Base-by-base conservation (phyloP, 1,140 invertebrate species). In the Drosophila gunungcola region DNA sequence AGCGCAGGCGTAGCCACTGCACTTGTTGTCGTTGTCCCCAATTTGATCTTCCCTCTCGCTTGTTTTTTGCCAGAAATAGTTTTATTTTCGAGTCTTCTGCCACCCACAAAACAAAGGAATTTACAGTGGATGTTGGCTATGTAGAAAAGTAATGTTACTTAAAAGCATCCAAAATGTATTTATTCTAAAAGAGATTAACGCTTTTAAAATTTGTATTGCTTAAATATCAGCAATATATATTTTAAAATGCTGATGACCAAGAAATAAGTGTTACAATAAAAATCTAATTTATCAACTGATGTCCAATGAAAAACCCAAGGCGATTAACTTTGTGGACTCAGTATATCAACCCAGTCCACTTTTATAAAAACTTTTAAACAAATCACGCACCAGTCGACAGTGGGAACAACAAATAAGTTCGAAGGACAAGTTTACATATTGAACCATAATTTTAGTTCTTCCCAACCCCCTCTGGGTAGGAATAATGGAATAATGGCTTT, bases 371-470 rank as follows among this genome's bases (percentile, higher is more conserved):
- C 38, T 39, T 63, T 51, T 55, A 74, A 74, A 74, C 72, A 74
- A 63, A 74, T 48, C 70, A 74, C 72, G 70, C 53, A 27, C 45
- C 36, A n/a, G 41, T 53, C 38, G 29, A 11, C 62, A 16, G 7
- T 16, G 25, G 34, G 29, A 36, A 32, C 29, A 43, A 36, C 27
- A 12, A 39, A 54, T 48, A 34, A 39, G 10, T 45, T 21, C 25
- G 69, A 74, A 74, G 70, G 72, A 74, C 72, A 74, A 61, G 70
- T 49, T 54, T 74, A 63, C 49, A 55, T 49, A 70, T 69, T 41
- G 67, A 70, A 48, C 67, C 42, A 70, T 69, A 56, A 70, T 56
- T 70, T 56, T 29, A 70, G 60, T 52, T 16, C 34, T 3, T 9
- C 57, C 43, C 34, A 25, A 25, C 46, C 21, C 58, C 10, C 27